Conservation (phyloP, 2,888 invertebrate genomes). For the Chesias legatella region DNA sequence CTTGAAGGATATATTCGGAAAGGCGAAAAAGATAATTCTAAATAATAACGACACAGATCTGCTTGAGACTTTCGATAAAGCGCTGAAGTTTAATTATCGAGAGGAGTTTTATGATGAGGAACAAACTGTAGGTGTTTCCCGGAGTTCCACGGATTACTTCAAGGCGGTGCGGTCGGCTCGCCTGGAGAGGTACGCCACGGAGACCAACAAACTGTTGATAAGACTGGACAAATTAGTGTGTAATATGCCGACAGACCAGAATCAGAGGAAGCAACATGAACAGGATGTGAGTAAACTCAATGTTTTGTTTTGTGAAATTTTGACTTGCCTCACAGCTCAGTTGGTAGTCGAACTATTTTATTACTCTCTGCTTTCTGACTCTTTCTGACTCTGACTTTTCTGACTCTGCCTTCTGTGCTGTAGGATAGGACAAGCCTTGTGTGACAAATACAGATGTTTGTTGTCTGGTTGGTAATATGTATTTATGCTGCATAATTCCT, state of each 20-base stretch:
- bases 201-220: slow-evolving; percentile 97
- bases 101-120: slow-evolving; percentile 65
- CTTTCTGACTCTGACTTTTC: no score
- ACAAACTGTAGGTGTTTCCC: slow-evolving; percentile 83
- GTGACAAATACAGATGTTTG: no score
- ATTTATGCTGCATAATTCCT: no score
- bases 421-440: no score
- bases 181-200: slow-evolving; percentile 93
- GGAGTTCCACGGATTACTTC: slow-evolving; percentile 87
- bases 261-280: slow-evolving; percentile 87
- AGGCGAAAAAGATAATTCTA: slow-evolving; percentile 87
- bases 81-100: slow-evolving; percentile 63
- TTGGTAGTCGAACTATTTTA: no score
- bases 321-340: no score
- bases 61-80: slow-evolving; percentile 79
- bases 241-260: slow-evolving; percentile 87
- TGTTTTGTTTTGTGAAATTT: slow-evolving; percentile 1
- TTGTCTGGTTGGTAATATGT: no score
- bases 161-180: slow-evolving; percentile 82
- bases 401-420: no score
- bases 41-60: slow-evolving; percentile 79
- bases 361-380: no score
- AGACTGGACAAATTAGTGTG: slow-evolving; percentile 94
- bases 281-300: slow-evolving; percentile 75
- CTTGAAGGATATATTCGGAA: slow-evolving; percentile 91